Evolutionary conservation across 2,888 invertebrate genomes (phyloP), one percentile per base, ranked within the genome.

Genomic region (Drosophila testacea): DNA sequence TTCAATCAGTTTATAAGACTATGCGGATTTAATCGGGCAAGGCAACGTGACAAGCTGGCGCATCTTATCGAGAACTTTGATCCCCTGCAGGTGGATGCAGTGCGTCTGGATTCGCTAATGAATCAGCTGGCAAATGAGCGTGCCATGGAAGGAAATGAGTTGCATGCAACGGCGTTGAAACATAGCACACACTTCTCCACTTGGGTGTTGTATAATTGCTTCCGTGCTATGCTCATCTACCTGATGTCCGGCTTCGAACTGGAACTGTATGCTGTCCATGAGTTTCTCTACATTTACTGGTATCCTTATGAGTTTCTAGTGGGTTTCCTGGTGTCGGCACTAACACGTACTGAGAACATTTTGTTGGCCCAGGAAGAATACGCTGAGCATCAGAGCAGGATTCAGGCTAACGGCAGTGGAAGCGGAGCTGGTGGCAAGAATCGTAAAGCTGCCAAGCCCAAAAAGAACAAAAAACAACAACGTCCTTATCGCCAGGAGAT

Each of bases 201-300:
- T 0, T 99, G 99, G 98, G 95, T 98, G 41, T 94, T 99, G 73
- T 98, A 98, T 93, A 98, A 99, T 92, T 97, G 98, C 48, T 94
- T 98, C 52, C 94, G 96, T 47, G 95, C 98, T 36, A 98, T 99
- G 98, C 96, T 98, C 85, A 96, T 98, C 91, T 99, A 98, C 92
- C 94, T 98, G 39, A 94, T 99, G 81, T 96, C 98, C 27, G 99
- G 99, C 0, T 97, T 99, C 86, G 98, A 99, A 91, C 94, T 99
- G 60, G 98, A 99, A 92, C 93, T 99, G 36, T 99, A 99, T 93
- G 97, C 98, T 66, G 96, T 96, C 28, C 98, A 99, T 91, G 99
- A 99, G 93, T 99, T 97, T 92, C 96, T 98, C 86, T 98, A 98
- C 91, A 96, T 99, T 81, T 99, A 96, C 93, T 98, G 98, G 98